Conservation (phyloP, 1,140 invertebrate genomes). For the Drosophila busckii region DNA sequence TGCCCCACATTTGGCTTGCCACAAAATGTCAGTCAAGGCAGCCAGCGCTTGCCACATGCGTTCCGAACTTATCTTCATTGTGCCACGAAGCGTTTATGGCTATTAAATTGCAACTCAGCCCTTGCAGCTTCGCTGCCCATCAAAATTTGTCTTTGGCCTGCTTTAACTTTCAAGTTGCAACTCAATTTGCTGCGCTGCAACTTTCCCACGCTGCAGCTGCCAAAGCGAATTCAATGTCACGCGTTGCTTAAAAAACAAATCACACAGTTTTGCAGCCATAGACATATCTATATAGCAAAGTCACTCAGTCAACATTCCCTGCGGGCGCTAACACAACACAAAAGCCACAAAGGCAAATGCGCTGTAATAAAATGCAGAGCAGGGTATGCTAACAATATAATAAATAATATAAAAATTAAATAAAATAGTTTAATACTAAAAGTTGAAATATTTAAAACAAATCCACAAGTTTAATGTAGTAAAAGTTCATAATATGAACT, state of each 20-base stretch:
- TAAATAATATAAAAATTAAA: too few relatives aligned
- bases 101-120: constrained; percentile 57
- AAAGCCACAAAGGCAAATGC: constrained; percentile 1
- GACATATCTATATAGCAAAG: constrained; percentile 1
- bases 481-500: too few relatives aligned
- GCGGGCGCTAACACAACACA: constrained; percentile 16
- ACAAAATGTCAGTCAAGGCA: constrained; percentile 33
- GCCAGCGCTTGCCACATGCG: too few relatives aligned
- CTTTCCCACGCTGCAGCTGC: constrained; percentile 30
- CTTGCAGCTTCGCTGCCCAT: constrained; percentile 3
- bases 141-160: constrained; percentile 34
- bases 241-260: constrained; percentile 5
- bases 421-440: too few relatives aligned
- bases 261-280: neutral
- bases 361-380: too few relatives aligned
- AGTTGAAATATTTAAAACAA: too few relatives aligned
- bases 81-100: constrained; percentile 49
- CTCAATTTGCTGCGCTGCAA: constrained; percentile 5
- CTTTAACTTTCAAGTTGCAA: constrained; percentile 2
- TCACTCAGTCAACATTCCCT: constrained; percentile 2
- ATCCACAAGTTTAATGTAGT: too few relatives aligned
- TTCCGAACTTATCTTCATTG: constrained; percentile 33
- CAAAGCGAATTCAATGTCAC: constrained; percentile 39
- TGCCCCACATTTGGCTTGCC: constrained; percentile 24
- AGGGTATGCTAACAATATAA: too few relatives aligned